These are phyloP conservation scores for Vombatus ursinus DNA, from an alignment of 2,113 vertebrate genomes.

Conservation along the genomic window DNA sequence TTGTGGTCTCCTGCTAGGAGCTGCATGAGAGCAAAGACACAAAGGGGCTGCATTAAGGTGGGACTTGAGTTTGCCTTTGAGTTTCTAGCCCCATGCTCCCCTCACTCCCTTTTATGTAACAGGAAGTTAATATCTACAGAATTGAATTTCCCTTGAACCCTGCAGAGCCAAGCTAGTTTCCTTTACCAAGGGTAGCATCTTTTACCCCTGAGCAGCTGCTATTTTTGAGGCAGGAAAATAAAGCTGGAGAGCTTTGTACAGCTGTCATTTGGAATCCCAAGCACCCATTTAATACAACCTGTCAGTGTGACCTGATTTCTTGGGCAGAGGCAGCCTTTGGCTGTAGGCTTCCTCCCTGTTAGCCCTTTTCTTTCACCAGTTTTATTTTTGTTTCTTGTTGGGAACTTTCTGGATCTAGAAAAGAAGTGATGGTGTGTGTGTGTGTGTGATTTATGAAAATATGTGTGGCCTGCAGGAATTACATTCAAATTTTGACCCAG, in stretches of 20 bases:
- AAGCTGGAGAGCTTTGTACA: conserved; percentile 48
- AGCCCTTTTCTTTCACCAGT: neutral
- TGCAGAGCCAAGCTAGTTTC: conserved; percentile 45
- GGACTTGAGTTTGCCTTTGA: conserved; percentile 17
- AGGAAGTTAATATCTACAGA: neutral
- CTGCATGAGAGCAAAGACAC: neutral
- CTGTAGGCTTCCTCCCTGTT: neutral
- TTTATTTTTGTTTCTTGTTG: conserved; percentile 56
- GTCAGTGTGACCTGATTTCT: conserved; percentile 27
- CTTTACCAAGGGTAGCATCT: conserved; percentile 8
- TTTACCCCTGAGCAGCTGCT: conserved; percentile 38
- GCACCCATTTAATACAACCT: conserved; percentile 48
- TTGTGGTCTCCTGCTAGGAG: neutral
- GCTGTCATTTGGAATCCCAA: conserved; percentile 54
- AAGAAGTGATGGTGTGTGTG: neutral
- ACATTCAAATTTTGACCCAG: neutral
- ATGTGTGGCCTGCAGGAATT: conserved; percentile 32
- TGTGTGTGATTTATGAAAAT: neutral
- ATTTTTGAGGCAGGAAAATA: conserved; percentile 47
- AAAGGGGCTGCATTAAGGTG: neutral
- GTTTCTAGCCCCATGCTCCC: neutral
- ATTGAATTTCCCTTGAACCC: conserved; percentile 13
- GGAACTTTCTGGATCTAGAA: conserved; percentile 47
- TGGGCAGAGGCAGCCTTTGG: conserved; percentile 21
- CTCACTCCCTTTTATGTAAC: neutral